A percentile compares a stretch with the other conserved stretches of the same genome.
These are phyloP conservation scores for Hemicrepidius hirtus DNA, from an alignment of 2,888 invertebrate species.

Conservation along the genomic window DNA sequence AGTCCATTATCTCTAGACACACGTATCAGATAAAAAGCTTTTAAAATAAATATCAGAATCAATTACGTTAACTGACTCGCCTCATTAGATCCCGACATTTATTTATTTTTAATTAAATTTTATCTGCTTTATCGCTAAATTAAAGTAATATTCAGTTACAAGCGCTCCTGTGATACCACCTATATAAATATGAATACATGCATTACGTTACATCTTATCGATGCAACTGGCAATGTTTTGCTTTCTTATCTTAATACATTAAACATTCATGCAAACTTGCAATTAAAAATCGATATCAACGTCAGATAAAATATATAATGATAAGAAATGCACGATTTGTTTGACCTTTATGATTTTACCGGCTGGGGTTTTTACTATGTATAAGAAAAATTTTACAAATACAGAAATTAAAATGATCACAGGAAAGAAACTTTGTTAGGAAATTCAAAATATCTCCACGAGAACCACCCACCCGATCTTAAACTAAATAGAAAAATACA, in stretches of 20 bases:
- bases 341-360: neutral
- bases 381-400: too few species aligned
- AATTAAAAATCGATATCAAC: constrained; percentile 40
- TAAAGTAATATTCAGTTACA: constrained; percentile 21
- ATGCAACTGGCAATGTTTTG: constrained; percentile 28
- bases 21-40: constrained; percentile 30
- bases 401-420: too few species aligned
- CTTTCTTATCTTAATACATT: constrained; percentile 29
- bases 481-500: too few species aligned
- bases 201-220: constrained; percentile 32
- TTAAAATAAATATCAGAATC: constrained; percentile 30
- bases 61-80: constrained; percentile 25
- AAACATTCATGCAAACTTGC: constrained; percentile 32
- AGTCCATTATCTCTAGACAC: constrained; percentile 23
- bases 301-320: constrained; percentile 28
- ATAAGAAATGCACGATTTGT: constrained; percentile 5
- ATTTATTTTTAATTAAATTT: constrained; percentile 33
- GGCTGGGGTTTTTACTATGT: too few species aligned
- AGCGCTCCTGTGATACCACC: constrained; percentile 22
- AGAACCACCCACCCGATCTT: too few species aligned
- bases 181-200: constrained; percentile 27
- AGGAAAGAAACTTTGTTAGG: too few species aligned
- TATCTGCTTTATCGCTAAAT: constrained; percentile 26
- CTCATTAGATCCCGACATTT: constrained; percentile 28
- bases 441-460: too few species aligned